These are phyloP conservation scores for Branchinecta sandiegonensis DNA, from an alignment of 2,888 invertebrate species.

Conservation along the genomic window DNA sequence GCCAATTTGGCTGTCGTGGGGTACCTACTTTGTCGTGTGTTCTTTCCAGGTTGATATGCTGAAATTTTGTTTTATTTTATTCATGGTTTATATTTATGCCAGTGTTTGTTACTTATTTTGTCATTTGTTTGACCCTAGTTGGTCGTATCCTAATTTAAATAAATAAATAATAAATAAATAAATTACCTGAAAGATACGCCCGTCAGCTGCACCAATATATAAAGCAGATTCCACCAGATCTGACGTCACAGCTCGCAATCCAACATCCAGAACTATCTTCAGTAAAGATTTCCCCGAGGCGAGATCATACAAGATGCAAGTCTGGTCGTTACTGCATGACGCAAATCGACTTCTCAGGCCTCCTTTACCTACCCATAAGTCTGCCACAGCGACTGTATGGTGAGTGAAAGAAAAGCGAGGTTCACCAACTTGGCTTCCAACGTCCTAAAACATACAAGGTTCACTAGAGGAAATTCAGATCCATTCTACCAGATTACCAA, in stretches of 20 bases:
- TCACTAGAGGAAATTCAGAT: neutral
- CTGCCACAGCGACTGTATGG: conserved; percentile 64
- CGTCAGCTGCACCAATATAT: conserved; percentile 57
- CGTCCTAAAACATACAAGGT: conserved; percentile 35
- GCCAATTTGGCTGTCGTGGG: no score
- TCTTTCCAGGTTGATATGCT: no score
- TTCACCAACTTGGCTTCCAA: conserved; percentile 40
- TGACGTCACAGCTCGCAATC: conserved; percentile 51
- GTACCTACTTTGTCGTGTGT: no score
- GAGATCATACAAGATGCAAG: conserved; percentile 66
- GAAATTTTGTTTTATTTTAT: no score
- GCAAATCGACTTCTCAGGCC: conserved; percentile 53
- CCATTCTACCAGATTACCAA: no score
- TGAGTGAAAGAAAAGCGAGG: conserved; percentile 57
- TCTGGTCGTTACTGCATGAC: conserved; percentile 64
- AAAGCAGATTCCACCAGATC: conserved; percentile 54
- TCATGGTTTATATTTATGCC: no score
- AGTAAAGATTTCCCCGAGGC: conserved; percentile 47
- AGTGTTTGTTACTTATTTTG: no score
- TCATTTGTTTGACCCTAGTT: no score
- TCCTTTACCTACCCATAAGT: conserved; percentile 55
- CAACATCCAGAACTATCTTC: conserved; percentile 54
- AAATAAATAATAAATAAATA: no score
- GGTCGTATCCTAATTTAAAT: no score
- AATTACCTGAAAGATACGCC: conserved; percentile 46